Base-by-base conservation (phyloP, 2,797 vertebrate species). In the Bovichtus diacanthus region DNA sequence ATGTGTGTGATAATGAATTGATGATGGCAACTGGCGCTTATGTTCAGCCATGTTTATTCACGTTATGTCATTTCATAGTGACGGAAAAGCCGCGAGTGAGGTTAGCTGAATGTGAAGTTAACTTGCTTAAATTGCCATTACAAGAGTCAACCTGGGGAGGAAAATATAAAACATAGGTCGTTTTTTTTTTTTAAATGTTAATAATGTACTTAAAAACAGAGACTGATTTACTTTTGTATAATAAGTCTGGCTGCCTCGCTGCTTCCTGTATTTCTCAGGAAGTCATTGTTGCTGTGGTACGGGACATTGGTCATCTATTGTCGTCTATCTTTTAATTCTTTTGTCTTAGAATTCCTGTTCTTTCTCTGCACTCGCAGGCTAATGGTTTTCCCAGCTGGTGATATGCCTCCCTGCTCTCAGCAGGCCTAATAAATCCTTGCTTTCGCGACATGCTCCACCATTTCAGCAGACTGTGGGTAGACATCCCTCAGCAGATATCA, bases 401-500 rank as follows among this genome's bases (percentile, higher is more conserved):
- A 13, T 11, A 6, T 60, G 61, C 39, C 75, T 82, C 60, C 23
- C 54, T 23, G 56, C 78, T 81, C 83, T 62, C 70, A 55, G 72
- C 64, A 64, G 71, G 74, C 64, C 71, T 43, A 67, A 86, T 75
- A 75, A 81, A 85, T 51, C 64, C 66, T 59, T 15, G 43, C 56
- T 74, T 82, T 81, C 5, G 1, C 81, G 83, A 84, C 80, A 72
- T 3, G 25, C 59, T 76, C 31, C 0, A 23, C 60, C 46, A 47
- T 77, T 76, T 79, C 47, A 86, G 82, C 54, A 38, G 72, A 83
- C 81, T 83, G 68, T 46, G 69, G 43, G 58, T 36, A 34, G 79
- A 87, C 84, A 86, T 78, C 73, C 39, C 55, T 83, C 80, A 58
- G 76, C 74, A 75, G 83, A 78, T 76, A 65, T 83, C 81, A 78